Base-by-base conservation (phyloP, 2,888 invertebrate genomes). In the Bembecia ichneumoniformis region DNA sequence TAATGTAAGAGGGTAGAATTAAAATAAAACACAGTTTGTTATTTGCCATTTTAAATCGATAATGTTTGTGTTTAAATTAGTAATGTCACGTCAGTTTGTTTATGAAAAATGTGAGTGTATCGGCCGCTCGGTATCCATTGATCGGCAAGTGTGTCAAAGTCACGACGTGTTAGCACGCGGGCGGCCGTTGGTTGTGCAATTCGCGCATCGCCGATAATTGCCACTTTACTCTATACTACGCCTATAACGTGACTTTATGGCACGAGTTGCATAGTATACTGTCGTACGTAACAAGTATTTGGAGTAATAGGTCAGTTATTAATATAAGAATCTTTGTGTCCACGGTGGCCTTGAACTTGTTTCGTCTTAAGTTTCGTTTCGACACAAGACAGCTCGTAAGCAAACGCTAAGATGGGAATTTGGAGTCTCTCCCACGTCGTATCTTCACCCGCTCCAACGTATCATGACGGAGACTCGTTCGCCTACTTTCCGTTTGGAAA, bases 401-500 rank as follows among this genome's bases (percentile, higher is more conserved):
- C 35, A 53, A 57, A 54, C 56, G 53, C 56, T 58, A 51, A 50
- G 28, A 9, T 28, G 9, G 28, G 9, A 28, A 9, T 9, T 28
- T 28, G 28, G 28, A 5, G 7, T 9, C 28, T 28, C 28, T 28
- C 28, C 28, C 28, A 9, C 28, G 9, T 28, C 61, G 62, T 60
- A 64, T 65, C 55, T 61, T 68, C 64, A n/a, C n/a, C n/a, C n/a
- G 28, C 9, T 28, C 28, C 28, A 59, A 62, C 58, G 63, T 63
- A 59, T 63, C 62, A 61, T 66, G 65, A 17, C 44, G 9, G 17
- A 44, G 17, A 58, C 67, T 70, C 55, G 77, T 65, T 82, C 67
- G 70, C 80, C 83, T 80, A 82, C 83, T 84, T 86, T 86, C 83
- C 71, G 76, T 72, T 74, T 74, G 78, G 81, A 77, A 80, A 83